phyloP scores from a whole-genome alignment of 1,140 invertebrate species.

The Zaprionus davidi region DNA sequence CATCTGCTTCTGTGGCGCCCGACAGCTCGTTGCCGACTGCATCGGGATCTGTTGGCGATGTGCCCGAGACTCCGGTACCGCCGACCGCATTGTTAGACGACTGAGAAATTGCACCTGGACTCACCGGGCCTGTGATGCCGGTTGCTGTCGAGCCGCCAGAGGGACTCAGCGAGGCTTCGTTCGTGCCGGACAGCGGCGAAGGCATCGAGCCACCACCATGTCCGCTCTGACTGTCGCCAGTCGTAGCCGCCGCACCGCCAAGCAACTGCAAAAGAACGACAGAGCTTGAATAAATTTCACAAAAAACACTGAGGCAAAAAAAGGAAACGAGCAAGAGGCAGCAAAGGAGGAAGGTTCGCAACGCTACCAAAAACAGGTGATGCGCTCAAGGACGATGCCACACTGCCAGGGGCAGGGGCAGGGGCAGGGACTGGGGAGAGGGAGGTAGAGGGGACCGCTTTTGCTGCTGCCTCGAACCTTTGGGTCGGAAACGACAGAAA shows the following conservation, averaged over 20 bases:
- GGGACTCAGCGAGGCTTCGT: slow-evolving; percentile 86
- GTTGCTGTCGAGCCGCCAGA: slow-evolving; percentile 87
- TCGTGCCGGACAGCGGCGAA: slow-evolving; percentile 86
- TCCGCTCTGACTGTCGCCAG: slow-evolving; percentile 66
- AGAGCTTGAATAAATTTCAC: slow-evolving; percentile 46
- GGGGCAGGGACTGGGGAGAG: slow-evolving; percentile 28
- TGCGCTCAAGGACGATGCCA: slow-evolving; percentile 43
- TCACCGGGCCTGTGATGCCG: slow-evolving; percentile 87
- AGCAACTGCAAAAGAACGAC: slow-evolving; percentile 46
- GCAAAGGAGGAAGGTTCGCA: slow-evolving; percentile 12
- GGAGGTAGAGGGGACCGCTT: slow-evolving; percentile 17
- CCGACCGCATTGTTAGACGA: slow-evolving; percentile 85
- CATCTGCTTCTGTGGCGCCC: slow-evolving; percentile 65
- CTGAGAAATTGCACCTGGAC: slow-evolving; percentile 89
- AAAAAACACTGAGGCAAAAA: slow-evolving; percentile 31
- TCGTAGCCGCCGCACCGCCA: slow-evolving; percentile 61
- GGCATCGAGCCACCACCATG: slow-evolving; percentile 66
- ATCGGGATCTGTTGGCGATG: slow-evolving; percentile 63
- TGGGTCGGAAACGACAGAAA: slow-evolving; percentile 53
- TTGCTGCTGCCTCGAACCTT: slow-evolving; percentile 28
- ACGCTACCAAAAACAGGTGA: slow-evolving; percentile 61
- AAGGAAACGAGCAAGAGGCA: background rate
- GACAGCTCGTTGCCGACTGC: slow-evolving; percentile 84
- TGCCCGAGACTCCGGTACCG: slow-evolving; percentile 2
- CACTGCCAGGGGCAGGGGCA: slow-evolving; percentile 11